Base-by-base conservation (phyloP, 2,797 vertebrate species). In the Coranthus polyacanthus region DNA sequence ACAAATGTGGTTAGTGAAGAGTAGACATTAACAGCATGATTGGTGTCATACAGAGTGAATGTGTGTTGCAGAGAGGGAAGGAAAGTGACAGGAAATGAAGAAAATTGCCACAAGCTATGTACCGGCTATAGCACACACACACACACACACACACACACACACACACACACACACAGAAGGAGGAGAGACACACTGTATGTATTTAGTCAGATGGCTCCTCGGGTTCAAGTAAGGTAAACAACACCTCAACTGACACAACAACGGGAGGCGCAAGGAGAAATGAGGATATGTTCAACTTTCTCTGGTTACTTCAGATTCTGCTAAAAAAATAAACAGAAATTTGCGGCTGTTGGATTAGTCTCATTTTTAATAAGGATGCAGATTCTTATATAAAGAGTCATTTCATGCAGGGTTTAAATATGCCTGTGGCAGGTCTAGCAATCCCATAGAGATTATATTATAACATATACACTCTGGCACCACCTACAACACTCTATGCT, bases 11-110 rank as follows among this genome's bases (percentile, higher is more conserved):
- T 39, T 26, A 26, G 24, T 26, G 3, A 6, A n/a, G n/a, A n/a
- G 36, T 4, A 24, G 34, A n/a, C 17, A 6, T 20, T 15, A 21
- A 22, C 8, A 36, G 16, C 16, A 9, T 26, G 36, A 41, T 2
- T 22, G 46, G 65, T 54, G 63, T 29, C 24, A 62, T 50, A 63
- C 13, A 69, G 21, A 55, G 37, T 46, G 26, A 22, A 46, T 51
- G 50, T 50, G 24, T 37, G 43, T 10, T 21, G 3, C 18, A 54
- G 36, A 72, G 58, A 81, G 75, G 71, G 75, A 83, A 68, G 75
- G 79, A 84, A 84, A 88, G 83, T 79, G 78, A 89, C 86, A 90
- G 83, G 88, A 92, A 88, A 86, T 88, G 82, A 89, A 87, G 87
- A 87, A 85, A 91, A 92, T 78, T 87, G 81, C 88, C 83, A 90